Conservation (phyloP, 2,888 invertebrate species). For the Cheilosia impressa region DNA sequence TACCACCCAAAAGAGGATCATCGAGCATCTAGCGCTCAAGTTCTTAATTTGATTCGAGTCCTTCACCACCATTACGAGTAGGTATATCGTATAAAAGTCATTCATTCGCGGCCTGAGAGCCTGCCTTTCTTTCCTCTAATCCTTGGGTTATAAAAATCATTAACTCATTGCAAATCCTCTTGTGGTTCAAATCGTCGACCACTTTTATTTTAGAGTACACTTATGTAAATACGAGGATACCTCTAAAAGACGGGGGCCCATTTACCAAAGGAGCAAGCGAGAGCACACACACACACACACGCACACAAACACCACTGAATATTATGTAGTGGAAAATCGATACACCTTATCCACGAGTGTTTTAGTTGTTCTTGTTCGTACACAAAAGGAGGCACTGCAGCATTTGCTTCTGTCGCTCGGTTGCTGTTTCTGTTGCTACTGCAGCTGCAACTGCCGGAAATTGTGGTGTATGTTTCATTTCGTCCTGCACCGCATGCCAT, state of each 20-base stretch:
- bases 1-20: conserved; percentile 30
- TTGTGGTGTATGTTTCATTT: conserved; percentile 59
- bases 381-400: conserved; percentile 67
- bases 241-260: conserved; percentile 25
- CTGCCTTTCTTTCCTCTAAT: conserved; percentile 18
- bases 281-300: background rate
- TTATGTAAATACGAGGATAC: conserved; percentile 62
- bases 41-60: conserved; percentile 45
- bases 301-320: no score
- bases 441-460: conserved; percentile 64
- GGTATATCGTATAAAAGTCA: conserved; percentile 28
- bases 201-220: conserved; percentile 65
- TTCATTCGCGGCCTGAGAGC: conserved; percentile 21
- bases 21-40: conserved; percentile 16
- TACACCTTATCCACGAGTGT: conserved; percentile 68
- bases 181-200: conserved; percentile 58
- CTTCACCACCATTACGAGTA: conserved; percentile 2
- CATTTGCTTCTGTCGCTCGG: conserved; percentile 52
- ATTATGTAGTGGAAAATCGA: conserved; percentile 65
- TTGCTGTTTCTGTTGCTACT: conserved; percentile 24
- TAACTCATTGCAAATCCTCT: conserved; percentile 61
- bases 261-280: conserved; percentile 17
- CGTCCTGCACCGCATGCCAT: conserved; percentile 10
- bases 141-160: conserved; percentile 66
- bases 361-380: background rate